Evolutionary conservation across 2,888 invertebrate species (phyloP).

Genomic region (Hirtodrosophila histrioides): DNA sequence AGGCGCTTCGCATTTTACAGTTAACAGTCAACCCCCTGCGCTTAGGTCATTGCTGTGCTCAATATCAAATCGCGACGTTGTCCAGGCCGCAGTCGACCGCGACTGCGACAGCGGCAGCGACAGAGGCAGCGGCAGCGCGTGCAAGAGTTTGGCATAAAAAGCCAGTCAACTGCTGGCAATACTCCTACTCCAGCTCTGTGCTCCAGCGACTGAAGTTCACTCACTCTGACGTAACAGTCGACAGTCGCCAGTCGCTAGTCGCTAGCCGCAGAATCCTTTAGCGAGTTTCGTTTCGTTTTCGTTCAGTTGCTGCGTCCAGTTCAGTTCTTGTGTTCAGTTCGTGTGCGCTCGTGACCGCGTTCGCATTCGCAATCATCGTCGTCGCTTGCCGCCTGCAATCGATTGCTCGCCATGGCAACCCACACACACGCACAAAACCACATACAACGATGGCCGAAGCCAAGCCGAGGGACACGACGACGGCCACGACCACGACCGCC

Average conservation of each 20-base stretch:
- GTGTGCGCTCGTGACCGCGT: slow-evolving; percentile 73
- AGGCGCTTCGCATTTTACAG: slow-evolving; percentile 50
- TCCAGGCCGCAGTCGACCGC: slow-evolving; percentile 35
- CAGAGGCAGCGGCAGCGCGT: slow-evolving; percentile 22
- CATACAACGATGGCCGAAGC: slow-evolving; percentile 19
- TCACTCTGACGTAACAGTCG: slow-evolving; percentile 48
- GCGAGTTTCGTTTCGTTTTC: slow-evolving; percentile 4
- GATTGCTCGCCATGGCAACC: slow-evolving; percentile 67
- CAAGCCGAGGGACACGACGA: slow-evolving; percentile 15
- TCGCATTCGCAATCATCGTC: slow-evolving; percentile 48
- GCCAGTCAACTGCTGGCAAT: slow-evolving; percentile 74
- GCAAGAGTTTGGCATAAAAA: slow-evolving; percentile 80
- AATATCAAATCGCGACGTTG: slow-evolving; percentile 38
- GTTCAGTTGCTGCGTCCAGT: slow-evolving; percentile 27
- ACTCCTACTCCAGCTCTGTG: slow-evolving; percentile 83
- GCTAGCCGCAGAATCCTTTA: slow-evolving; percentile 13
- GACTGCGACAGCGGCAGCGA: slow-evolving; percentile 18
- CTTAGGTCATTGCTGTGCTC: slow-evolving; percentile 37
- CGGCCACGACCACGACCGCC: slow-evolving; percentile 4
- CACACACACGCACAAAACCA: slow-evolving; percentile 13
- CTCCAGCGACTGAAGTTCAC: slow-evolving; percentile 72
- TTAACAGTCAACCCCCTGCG: slow-evolving; percentile 44
- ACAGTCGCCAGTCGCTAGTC: slow-evolving; percentile 2
- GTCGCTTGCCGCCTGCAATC: slow-evolving; percentile 44
- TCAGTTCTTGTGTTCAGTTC: slow-evolving; percentile 59